Evolutionary conservation across 1,140 invertebrate species (phyloP).

Genomic region (Rhizoglyphus robini): DNA sequence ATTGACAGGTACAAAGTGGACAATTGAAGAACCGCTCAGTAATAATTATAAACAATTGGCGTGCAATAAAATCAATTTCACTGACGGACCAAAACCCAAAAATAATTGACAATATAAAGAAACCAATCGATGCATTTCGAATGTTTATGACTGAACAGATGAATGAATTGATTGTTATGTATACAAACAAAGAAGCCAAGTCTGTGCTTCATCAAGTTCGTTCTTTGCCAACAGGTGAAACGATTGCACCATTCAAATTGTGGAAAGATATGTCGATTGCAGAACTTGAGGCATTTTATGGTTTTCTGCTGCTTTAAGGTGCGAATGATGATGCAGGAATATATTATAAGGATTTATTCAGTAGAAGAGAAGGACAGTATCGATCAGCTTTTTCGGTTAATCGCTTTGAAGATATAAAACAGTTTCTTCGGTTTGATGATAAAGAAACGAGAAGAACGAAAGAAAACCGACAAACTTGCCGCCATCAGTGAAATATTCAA

Average conservation of each 20-base stretch:
- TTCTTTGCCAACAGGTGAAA: too few species aligned
- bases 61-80: background rate
- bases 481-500: slow-evolving; percentile 21
- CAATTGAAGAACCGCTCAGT: too few species aligned
- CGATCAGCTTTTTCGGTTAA: background rate
- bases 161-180: background rate
- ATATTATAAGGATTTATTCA: background rate
- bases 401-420: background rate
- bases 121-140: background rate
- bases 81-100: background rate
- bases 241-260: background rate
- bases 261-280: background rate
- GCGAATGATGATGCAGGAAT: background rate
- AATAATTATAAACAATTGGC: too few species aligned
- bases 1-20: too few species aligned
- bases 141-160: background rate
- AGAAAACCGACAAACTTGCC: slow-evolving; percentile 21
- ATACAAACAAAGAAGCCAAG: background rate
- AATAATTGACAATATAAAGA: background rate
- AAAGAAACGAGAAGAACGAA: background rate
- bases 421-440: background rate
- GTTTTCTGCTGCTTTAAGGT: background rate
- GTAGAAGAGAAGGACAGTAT: background rate
- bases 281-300: background rate
- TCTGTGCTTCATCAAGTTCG: too few species aligned